Evolutionary conservation across 2,113 vertebrate species (phyloP).

Genomic region (Trichechus manatus): DNA sequence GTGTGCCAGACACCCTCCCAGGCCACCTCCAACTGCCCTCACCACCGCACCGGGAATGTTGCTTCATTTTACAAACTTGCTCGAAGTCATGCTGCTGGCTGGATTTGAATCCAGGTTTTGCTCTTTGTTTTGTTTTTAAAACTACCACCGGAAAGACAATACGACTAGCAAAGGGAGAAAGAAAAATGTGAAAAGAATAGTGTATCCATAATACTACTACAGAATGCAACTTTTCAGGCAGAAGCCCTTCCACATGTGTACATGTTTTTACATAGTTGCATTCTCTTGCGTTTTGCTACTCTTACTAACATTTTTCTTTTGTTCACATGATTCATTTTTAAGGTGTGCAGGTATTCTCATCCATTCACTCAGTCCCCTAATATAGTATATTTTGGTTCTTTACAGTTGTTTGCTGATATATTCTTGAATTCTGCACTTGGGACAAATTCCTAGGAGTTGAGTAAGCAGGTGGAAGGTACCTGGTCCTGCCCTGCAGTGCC

Average conservation of each 20-base stretch:
- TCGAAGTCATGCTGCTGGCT: neutral
- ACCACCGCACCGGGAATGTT: neutral
- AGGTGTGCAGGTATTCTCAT: neutral
- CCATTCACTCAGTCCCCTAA: neutral
- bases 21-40: neutral
- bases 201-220: neutral
- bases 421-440: neutral
- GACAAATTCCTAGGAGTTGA: slow-evolving; percentile 3
- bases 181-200: neutral
- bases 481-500: neutral
- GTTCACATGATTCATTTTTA: neutral
- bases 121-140: neutral
- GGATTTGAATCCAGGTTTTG: slow-evolving; percentile 33
- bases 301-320: slow-evolving; percentile 1
- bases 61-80: neutral
- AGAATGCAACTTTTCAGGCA: neutral
- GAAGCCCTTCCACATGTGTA: neutral
- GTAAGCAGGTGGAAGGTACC: neutral
- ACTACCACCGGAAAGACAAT: neutral
- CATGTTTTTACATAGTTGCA: neutral
- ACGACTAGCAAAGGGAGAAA: neutral
- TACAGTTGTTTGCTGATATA: neutral
- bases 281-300: slow-evolving; percentile 30
- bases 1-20: neutral
- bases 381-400: neutral